Percentiles rank a stretch among this genome's conserved stretches.
These are phyloP conservation scores for Coregonus sp. DNA, from an alignment of 2,797 vertebrate species.

Conservation along the genomic window DNA sequence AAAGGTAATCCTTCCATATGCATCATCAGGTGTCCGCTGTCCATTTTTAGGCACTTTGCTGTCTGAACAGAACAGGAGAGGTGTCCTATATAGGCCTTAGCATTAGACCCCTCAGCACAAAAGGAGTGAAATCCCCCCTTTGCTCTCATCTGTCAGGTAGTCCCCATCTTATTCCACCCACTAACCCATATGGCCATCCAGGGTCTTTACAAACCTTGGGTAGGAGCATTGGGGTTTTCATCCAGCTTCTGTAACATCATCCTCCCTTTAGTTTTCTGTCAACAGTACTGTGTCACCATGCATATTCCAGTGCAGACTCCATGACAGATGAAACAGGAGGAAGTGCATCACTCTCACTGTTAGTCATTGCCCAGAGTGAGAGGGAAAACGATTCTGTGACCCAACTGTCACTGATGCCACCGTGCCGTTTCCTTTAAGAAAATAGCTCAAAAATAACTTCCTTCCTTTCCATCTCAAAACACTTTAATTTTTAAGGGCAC, in stretches of 20 bases:
- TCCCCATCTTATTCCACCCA: conserved; percentile 9
- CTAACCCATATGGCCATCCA: conserved; percentile 25
- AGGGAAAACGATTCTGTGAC: conserved; percentile 43
- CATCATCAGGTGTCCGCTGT: conserved; percentile 19
- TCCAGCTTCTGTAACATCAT: conserved; percentile 28
- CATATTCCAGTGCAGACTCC: conserved; percentile 47
- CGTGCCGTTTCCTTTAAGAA: conserved; percentile 36
- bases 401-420: conserved; percentile 59
- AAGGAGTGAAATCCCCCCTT: conserved; percentile 21
- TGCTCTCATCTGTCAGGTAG: neutral
- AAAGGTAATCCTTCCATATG: conserved; percentile 43
- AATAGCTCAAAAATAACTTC: conserved; percentile 29
- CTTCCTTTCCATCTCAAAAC: conserved; percentile 40
- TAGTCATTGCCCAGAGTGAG: conserved; percentile 37
- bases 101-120: conserved; percentile 27
- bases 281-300: conserved; percentile 28
- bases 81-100: conserved; percentile 23
- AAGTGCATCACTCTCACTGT: conserved; percentile 28
- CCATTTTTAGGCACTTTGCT: conserved; percentile 21
- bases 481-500: conserved; percentile 43
- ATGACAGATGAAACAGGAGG: conserved; percentile 47
- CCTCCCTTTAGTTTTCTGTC: conserved; percentile 37
- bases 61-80: conserved; percentile 22
- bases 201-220: conserved; percentile 4
- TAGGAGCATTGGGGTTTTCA: conserved; percentile 21